Evolutionary conservation across 2,797 vertebrate species (phyloP), one percentile per base, ranked within the genome.

Genomic region (Loris lydekkerianus): DNA sequence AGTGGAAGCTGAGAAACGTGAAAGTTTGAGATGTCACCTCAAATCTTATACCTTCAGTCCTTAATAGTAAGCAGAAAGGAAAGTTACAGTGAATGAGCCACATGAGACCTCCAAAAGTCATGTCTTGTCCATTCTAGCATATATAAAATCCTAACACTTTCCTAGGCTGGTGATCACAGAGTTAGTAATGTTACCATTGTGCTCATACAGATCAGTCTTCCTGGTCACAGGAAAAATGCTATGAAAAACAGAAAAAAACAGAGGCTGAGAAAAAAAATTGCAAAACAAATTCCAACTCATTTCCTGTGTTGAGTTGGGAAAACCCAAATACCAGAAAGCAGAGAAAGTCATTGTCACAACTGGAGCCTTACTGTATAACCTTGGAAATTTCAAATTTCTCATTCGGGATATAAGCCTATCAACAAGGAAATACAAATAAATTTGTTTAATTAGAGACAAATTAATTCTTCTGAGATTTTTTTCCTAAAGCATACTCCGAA

Each of bases 251-350:
- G 40, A 40, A 40, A 40, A 40, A 40, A 40, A 40, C 9, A 90
- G 43, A 97, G 78, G 2, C 31, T 70, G 49, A 40, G 91, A 34
- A 78, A 63, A 46, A 65, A 56, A 40, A 91, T 37, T 49, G 3
- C 34, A 87, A 89, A 97, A 95, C 83, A 46, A n/a, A 82, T 25
- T 37, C 31, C 43, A 86, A 29, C 18, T 95, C 65, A 63, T 89
- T 86, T 95, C 63, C 53, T 91, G 3, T 77, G 76, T 25, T 70
- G 7, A 94, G 86, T 4, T 29, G 0, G 7, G 53, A 96, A 97
- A 97, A 90, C 4, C 4, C 77, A 37, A 92, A 92, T 91, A 93
- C 2, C 2, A 37, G 93, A 88, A 58, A 97, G 10, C 49, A 76
- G 1, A 83, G 15, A 63, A 0, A 73, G 18, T 29, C 18, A 60